A percentile compares a stretch with the other conserved stretches of the same genome.
Evolutionary conservation across 2,113 vertebrate species (phyloP).

Genomic region (Arizona elegans): DNA sequence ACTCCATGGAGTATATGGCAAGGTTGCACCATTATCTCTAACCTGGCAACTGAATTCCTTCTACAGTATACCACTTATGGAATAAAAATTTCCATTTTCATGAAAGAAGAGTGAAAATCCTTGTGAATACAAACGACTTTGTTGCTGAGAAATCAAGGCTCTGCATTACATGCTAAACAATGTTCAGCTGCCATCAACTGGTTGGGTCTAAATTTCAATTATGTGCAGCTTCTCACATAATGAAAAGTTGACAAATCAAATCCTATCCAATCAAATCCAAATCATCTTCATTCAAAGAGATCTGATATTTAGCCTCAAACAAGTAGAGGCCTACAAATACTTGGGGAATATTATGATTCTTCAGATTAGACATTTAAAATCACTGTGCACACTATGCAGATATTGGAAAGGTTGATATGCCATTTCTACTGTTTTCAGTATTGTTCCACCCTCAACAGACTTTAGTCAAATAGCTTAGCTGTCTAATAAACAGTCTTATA

Average conservation of each 20-base stretch:
- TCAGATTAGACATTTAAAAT: neutral
- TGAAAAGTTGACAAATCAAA: neutral
- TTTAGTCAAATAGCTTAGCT: neutral
- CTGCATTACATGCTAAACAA: neutral
- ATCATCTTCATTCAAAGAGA: neutral
- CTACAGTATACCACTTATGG: neutral
- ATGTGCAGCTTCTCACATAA: neutral
- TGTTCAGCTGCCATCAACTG: neutral
- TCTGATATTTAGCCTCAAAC: neutral
- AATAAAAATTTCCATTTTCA: neutral
- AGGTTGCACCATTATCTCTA: neutral
- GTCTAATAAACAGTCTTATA: neutral
- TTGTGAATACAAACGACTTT: neutral
- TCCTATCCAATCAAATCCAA: neutral
- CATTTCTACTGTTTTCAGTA: neutral
- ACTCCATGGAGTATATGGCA: neutral
- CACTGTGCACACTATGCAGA: neutral
- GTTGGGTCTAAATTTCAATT: neutral
- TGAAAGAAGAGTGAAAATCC: neutral
- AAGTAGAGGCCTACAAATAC: neutral
- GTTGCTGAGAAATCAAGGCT: neutral
- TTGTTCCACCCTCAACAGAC: neutral
- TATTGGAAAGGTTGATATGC: neutral
- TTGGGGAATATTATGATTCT: neutral
- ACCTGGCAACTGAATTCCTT: neutral